These are phyloP conservation scores for Theretra japonica DNA, from an alignment of 2,888 invertebrate genomes.

Conservation along the genomic window DNA sequence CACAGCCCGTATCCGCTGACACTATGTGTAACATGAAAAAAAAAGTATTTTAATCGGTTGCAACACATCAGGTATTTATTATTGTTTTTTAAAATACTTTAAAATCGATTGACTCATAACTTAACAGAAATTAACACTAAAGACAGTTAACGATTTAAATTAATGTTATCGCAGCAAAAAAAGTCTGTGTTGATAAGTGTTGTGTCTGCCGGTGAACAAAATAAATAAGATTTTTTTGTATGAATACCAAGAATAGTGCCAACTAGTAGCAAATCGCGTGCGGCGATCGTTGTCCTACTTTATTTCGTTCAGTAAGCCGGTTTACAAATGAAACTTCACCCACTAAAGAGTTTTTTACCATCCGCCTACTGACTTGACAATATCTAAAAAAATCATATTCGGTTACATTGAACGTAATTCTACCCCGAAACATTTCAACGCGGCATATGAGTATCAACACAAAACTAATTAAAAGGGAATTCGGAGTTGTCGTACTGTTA, in stretches of 20 bases:
- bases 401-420: neutral
- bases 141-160: slow-evolving; percentile 17
- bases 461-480: neutral
- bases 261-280: slow-evolving; percentile 59
- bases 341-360: slow-evolving; percentile 46
- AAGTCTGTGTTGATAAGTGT: slow-evolving; percentile 34
- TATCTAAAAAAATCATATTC: neutral
- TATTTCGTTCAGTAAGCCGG: slow-evolving; percentile 55
- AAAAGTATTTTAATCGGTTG: neutral
- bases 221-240: slow-evolving; percentile 41
- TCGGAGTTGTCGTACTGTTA: neutral
- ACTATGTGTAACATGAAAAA: neutral
- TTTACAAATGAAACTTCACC: slow-evolving; percentile 59
- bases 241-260: slow-evolving; percentile 42
- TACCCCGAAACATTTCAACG: neutral
- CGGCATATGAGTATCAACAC: neutral
- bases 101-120: neutral
- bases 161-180: slow-evolving; percentile 31
- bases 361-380: slow-evolving; percentile 42
- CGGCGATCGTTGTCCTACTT: slow-evolving; percentile 63
- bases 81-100: too few species aligned
- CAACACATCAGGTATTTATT: neutral
- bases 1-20: neutral
- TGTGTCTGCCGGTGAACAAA: slow-evolving; percentile 35
- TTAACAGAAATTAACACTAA: slow-evolving; percentile 3